These are phyloP conservation scores for Drosophila yooni DNA, from an alignment of 2,888 invertebrate genomes.

Conservation along the genomic window DNA sequence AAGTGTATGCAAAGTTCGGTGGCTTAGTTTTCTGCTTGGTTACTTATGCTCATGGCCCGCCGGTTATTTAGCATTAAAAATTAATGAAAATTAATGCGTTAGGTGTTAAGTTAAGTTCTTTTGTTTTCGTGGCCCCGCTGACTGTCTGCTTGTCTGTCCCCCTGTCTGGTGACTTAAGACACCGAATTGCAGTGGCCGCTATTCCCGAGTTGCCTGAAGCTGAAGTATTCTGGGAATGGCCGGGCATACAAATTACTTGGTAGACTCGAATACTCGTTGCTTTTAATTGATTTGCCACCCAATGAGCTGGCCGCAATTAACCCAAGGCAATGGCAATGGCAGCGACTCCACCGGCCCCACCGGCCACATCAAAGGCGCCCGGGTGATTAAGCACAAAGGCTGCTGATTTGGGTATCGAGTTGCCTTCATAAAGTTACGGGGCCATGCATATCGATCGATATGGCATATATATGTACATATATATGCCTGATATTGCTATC, in stretches of 20 bases:
- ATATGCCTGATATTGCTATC: slow-evolving; percentile 40
- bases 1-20: slow-evolving; percentile 11
- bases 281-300: slow-evolving; percentile 79
- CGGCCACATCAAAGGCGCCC: slow-evolving; percentile 72
- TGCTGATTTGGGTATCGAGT: slow-evolving; percentile 62
- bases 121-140: slow-evolving; percentile 12
- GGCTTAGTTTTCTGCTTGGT: not conserved
- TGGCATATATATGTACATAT: slow-evolving; percentile 37
- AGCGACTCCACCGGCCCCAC: slow-evolving; percentile 34
- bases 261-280: slow-evolving; percentile 16
- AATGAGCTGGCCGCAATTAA: slow-evolving; percentile 78
- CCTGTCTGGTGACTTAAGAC: not conserved
- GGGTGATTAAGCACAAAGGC: slow-evolving; percentile 75
- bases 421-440: slow-evolving; percentile 5
- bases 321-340: slow-evolving; percentile 54
- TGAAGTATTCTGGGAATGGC: slow-evolving; percentile 47
- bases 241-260: slow-evolving; percentile 36
- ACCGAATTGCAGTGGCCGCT: slow-evolving; percentile 19
- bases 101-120: slow-evolving; percentile 55
- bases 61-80: slow-evolving; percentile 50
- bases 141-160: not conserved
- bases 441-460: slow-evolving; percentile 45
- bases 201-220: slow-evolving; percentile 2
- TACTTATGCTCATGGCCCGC: slow-evolving; percentile 12
- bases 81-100: slow-evolving; percentile 52